Evolutionary conservation across 2,797 vertebrate species (phyloP), one percentile per base, ranked within the genome.

Genomic region (Echiichthys vipera): DNA sequence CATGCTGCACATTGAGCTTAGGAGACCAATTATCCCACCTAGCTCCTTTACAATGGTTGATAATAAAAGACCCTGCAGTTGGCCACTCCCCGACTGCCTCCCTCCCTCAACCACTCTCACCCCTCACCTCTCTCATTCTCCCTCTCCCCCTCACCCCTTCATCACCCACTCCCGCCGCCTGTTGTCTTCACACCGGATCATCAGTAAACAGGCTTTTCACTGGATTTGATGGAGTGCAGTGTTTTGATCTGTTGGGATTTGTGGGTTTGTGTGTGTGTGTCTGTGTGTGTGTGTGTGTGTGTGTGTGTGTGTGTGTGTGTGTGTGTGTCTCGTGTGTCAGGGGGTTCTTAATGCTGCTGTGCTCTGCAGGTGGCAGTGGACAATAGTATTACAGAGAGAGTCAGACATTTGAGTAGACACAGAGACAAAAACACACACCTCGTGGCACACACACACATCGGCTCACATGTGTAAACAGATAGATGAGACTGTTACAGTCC

Each of bases 1-100:
- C 90, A 94, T 92, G 89, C 87, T 87, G 84, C 77, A 84, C 88
- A 90, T 89, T 89, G 92, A 92, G 90, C 89, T 86, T 86, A 85
- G 87, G 89, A 89, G 90, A 90, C 92, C 92, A 94, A 93, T 94
- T 93, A 93, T 87, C 89, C 84, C 85, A 85, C 89, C 81, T 89
- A 78, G 81, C 85, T 88, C 80, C 80, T 91, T 89, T 88, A 88
- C 89, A 85, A 86, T 89, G 74, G 78, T 77, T 73, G 56, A 77
- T 85, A 83, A 89, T 85, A 85, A 87, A 87, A 87, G 78, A 81
- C 65, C 77, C 83, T 82, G 84, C 82, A 84, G 71, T 84, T 64
- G 54, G 70, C 83, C 84, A 79, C 88, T 86, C 84, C 85, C 67
- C 25, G 36, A 72, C 58, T 62, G 76, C 76, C 65, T 69, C 66